Conservation (phyloP, 2,888 invertebrate genomes). For the Lasioglossum figueresi region DNA sequence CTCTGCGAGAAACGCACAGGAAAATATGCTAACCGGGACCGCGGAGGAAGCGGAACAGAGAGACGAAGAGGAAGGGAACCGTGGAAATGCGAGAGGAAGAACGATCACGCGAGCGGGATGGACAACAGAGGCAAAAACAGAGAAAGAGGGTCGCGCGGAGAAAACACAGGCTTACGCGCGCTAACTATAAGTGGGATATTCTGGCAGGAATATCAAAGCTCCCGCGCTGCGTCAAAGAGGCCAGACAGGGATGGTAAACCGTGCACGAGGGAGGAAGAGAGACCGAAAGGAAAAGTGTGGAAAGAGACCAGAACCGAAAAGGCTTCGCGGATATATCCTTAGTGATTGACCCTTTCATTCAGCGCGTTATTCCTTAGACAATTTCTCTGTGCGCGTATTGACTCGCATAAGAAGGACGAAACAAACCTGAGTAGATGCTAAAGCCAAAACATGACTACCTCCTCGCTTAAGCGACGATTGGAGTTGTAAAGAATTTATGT, state of each 20-base stretch:
- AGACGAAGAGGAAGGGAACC: slow-evolving; percentile 38
- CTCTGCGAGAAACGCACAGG: slow-evolving; percentile 59
- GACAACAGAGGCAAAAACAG: slow-evolving; percentile 4
- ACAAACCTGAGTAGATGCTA: neutral
- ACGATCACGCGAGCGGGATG: slow-evolving; percentile 44
- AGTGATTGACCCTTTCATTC: slow-evolving; percentile 71
- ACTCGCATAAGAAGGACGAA: neutral
- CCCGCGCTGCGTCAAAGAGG: slow-evolving; percentile 78
- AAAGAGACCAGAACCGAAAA: slow-evolving; percentile 60
- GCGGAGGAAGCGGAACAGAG: slow-evolving; percentile 19
- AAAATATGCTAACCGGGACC: slow-evolving; percentile 18
- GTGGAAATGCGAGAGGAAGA: slow-evolving; percentile 24
- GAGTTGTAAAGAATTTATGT: neutral
- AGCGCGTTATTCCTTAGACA: slow-evolving; percentile 65
- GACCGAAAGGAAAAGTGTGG: slow-evolving; percentile 40
- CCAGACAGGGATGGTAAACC: slow-evolving; percentile 46
- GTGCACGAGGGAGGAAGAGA: slow-evolving; percentile 47
- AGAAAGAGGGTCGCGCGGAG: slow-evolving; percentile 30
- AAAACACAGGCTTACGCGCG: slow-evolving; percentile 61
- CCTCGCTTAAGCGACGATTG: neutral
- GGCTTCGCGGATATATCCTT: slow-evolving; percentile 64
- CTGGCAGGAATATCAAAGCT: slow-evolving; percentile 82
- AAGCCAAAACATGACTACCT: neutral
- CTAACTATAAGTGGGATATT: slow-evolving; percentile 76
- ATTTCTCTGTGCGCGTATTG: slow-evolving; percentile 62